A percentile compares a stretch with the other conserved stretches of the same genome.
These are phyloP conservation scores for Knipowitschia caucasica DNA, from an alignment of 2,797 vertebrate genomes.

Conservation along the genomic window DNA sequence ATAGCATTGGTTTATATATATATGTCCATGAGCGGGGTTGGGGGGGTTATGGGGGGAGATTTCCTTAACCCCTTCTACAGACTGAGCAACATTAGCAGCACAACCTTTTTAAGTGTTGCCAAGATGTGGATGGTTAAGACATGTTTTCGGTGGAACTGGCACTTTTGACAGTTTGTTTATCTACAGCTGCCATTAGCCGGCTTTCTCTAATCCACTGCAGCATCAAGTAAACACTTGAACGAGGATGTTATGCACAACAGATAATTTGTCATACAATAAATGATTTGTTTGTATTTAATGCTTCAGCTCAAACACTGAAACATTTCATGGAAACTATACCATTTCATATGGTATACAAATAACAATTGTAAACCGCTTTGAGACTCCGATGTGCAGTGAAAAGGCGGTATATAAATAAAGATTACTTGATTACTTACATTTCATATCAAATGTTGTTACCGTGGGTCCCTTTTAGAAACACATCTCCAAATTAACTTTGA, in stretches of 20 bases:
- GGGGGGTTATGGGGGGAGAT: no score
- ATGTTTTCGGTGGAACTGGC: background rate
- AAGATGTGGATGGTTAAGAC: constrained; percentile 1
- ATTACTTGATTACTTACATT: no score
- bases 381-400: no score
- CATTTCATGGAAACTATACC: background rate
- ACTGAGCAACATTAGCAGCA: background rate
- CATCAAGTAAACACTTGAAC: constrained; percentile 1
- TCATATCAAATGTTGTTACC: no score
- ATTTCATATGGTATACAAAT: no score
- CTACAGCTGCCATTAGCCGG: constrained; percentile 6
- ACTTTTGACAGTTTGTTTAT: constrained; percentile 6
- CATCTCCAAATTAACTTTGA: background rate
- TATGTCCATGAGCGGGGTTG: no score
- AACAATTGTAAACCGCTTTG: no score
- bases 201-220: constrained; percentile 11
- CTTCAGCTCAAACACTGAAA: background rate
- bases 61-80: background rate
- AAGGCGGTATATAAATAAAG: no score
- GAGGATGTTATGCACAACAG: background rate
- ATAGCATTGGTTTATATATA: no score
- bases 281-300: background rate
- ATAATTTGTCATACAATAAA: background rate
- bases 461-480: background rate
- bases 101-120: background rate